Base-by-base conservation (phyloP, 2,113 vertebrate genomes). In the Hyperoodon ampullatus region DNA sequence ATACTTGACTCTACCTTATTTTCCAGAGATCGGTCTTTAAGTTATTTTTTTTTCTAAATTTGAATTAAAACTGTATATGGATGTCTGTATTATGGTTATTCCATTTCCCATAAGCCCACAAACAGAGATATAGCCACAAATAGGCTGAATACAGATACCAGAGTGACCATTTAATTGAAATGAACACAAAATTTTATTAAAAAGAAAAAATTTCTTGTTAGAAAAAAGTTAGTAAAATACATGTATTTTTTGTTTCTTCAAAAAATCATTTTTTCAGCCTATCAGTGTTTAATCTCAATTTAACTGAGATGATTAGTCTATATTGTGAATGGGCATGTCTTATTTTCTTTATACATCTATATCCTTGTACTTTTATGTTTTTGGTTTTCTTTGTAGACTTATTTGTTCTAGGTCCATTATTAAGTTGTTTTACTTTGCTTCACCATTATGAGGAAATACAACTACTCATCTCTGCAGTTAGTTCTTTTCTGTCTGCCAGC, bases 351-450 rank as follows among this genome's bases (percentile, higher is more conserved):
- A 66, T 89, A 26, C 58, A 90, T n/a, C 24, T 81, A 7, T 63
- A 15, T 58, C 28, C 24, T 12, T 19, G 7, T 28, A 68, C 6
- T 89, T 91, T 93, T 92, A 47, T 63, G 26, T 86, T 35, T 70
- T 94, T 16, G 3, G 3, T 50, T 96, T 97, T 65, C 19, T 93
- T 90, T 53, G 47, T 35, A 53, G 28, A 28, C 24, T 88, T 50
- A 70, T 68, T 84, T 84, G 16, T 77, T 72, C 12, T 53, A 42
- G 35, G 58, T 58, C 33, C 65, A 55, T 63, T 53, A 39, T 78
- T 8, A 92, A 91, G 72, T 75, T 77, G 55, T 18, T 96, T 58
- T 83, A 13, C 83, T 92, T 85, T 89, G 13, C 50, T 85, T 92
- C 23, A 88, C 14, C 1, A 1, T 63, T 83, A 11, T n/a, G 18